These are phyloP conservation scores for Acanthopleura granulata DNA, from an alignment of 2,888 invertebrate species.

Conservation along the genomic window DNA sequence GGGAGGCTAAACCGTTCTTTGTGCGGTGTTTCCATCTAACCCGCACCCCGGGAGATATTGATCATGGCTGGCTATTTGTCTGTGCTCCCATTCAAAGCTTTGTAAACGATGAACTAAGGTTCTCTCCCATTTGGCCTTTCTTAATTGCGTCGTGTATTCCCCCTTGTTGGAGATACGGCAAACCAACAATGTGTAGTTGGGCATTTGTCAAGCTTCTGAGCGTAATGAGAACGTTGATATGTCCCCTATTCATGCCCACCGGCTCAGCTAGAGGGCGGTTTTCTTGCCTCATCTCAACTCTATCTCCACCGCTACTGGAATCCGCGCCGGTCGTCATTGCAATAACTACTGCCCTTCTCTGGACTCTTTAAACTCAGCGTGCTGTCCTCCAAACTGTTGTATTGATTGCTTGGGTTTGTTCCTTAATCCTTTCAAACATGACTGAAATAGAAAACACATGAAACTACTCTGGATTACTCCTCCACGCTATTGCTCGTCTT, in stretches of 20 bases:
- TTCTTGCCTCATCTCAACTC: too few species aligned
- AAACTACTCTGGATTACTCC: not conserved
- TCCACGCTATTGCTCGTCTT: not conserved
- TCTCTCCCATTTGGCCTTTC: not conserved
- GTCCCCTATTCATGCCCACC: not conserved
- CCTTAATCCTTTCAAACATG: conserved; percentile 1
- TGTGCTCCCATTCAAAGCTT: not conserved
- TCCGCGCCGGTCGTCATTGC: too few species aligned
- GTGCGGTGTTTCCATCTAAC: not conserved
- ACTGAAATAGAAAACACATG: not conserved
- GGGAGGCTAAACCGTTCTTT: too few species aligned
- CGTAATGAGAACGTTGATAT: conserved; percentile 1
- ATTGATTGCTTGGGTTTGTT: not conserved
- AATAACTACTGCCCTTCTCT: too few species aligned
- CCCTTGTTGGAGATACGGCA: not conserved
- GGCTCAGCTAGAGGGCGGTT: too few species aligned
- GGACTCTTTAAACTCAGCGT: not conserved
- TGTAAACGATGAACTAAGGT: conserved; percentile 2
- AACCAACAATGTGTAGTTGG: not conserved
- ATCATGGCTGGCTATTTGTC: conserved; percentile 1
- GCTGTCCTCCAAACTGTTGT: not conserved
- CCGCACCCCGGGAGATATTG: not conserved
- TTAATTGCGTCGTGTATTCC: conserved; percentile 7
- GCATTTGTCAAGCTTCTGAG: not conserved
- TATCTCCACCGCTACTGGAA: too few species aligned